Base-by-base conservation (phyloP, 2,888 invertebrate species). In the Eudasyphora cyanicolor region DNA sequence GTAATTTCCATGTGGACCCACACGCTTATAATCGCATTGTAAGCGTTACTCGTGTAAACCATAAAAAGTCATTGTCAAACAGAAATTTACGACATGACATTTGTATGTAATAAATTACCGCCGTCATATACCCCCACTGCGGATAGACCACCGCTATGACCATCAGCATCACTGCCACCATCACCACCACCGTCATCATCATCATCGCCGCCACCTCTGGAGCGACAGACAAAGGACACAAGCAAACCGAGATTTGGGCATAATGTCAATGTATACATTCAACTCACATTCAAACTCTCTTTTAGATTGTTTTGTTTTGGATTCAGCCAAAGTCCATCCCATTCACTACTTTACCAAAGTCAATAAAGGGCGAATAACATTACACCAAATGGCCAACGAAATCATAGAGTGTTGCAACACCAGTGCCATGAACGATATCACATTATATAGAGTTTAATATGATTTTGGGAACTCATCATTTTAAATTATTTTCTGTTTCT, bases 1-100 rank as follows among this genome's bases (percentile, higher is more conserved):
- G 82, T 77, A 81, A 84, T 81, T 76, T 81, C 74, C 78, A 75
- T 75, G 77, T 77, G 19, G 35, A 21, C 38, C 35, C 35, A 21
- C 38, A 38, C 35, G 64, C 35, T 64, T 64, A 64, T 38, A 64
- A 64, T 64, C 38, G 14, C 64, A 38, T 19, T 64, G 64, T 38
- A 64, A 64, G 32, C 64, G 64, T 19, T 21, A 64, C 64, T 64
- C 64, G 64, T 64, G 64, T 35, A 64, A 38, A 64, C 64, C 64
- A 64, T 64, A 64, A 64, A 64, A 64, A 38, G 38, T 64, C 64
- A 38, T 32, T 64, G 64, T 64, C 84, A 86, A 82, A 86, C 82
- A 82, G 80, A 81, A 87, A 86, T 87, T 86, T 85, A 82, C 87
- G 85, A 86, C 81, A 85, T 86, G 83, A 84, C 81, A 67, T 81